Base-by-base conservation (phyloP, 2,888 invertebrate genomes). In the Pycnomerus fuliginosus region DNA sequence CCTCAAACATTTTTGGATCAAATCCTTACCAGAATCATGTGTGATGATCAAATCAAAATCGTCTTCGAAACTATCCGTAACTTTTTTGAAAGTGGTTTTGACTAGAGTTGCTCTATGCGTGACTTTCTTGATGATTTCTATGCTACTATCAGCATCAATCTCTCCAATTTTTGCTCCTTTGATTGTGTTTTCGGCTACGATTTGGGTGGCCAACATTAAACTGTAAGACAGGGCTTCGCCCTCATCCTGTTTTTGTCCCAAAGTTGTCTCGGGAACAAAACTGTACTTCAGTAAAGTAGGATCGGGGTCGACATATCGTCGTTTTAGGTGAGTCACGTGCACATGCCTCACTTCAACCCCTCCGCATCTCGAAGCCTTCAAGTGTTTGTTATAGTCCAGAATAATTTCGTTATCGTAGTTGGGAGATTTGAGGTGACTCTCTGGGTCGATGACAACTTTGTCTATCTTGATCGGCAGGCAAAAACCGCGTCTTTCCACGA, bases 281-380 rank as follows among this genome's bases (percentile, higher is more conserved):
- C 75, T 72, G 61, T 84, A 84, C 65, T 80, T 80, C 63, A 90
- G 88, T n/a, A 89, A 69, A 0, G 84, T 80, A 1, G 89, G 87
- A 8, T 82, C 75, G 12, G 82, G 82, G 14, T 84, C 79, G n/a
- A 82, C 81, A 39, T 79, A 71, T 16, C 79, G 78, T 53, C 81
- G 76, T 1, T 86, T 80, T 16, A 89, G 85, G 1, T 84, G 77
- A 36, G 83, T 85, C 0, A 86, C 85, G 57, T 85, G 82, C 0
- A 90, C 73, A 4, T 87, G 88, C 42, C 82, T 78, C 2, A 90
- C 72, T 69, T 87, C 85, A 1, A 89, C 82, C 44, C 88, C 88
- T 32, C 87, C 87, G 33, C 84, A 78, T 47, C 80, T 38, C 2
- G 25, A 28, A 16, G 31, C 22, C 11, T n/a, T 31, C 14, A 32